Base-by-base conservation (phyloP, 2,888 invertebrate genomes). In the Drosophila subsilvestris region DNA sequence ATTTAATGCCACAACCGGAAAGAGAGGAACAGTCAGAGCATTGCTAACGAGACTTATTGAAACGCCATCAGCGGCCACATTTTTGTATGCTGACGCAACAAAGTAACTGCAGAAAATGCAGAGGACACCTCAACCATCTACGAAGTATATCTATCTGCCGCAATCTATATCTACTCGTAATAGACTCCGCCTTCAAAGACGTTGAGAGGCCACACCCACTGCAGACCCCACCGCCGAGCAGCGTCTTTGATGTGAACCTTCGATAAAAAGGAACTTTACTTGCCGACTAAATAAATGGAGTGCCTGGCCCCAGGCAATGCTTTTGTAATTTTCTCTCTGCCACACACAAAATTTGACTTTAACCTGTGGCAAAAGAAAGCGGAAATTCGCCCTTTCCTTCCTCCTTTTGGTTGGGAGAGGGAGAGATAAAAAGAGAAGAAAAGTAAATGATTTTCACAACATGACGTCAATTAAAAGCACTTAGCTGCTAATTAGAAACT, bases 401-500 rank as follows among this genome's bases (percentile, higher is more conserved):
- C 22, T 37, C 14, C 45, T 17, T 29, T 53, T 20, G 4, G 9
- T 14, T 7, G 8, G 18, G 20, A 51, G 14, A 7, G 32, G 5
- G 12, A 5, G 37, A 42, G 10, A 12, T 0, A 25, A 10, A 47
- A 47, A 45, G 37, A 50, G 20, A 27, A 25, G 25, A 3, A 27
- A 58, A 59, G 20, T 27, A 47, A 55, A 67, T 43, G 29, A 65
- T 44, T 65, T 37, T 43, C 50, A 27, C 51, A 42, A 25, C 51
- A 61, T 74, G 59, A 47, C 22, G 45, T 57, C 59, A 67, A 77
- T 71, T 76, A 65, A 27, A 48, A 47, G 66, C 58, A 69, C 60
- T 80, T 78, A 48, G 22, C 71, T 58, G 63, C 66, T 88, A 88
- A 85, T 85, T 89, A 76, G 75, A 60, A 75, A 79, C 88, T 87